Base-by-base conservation (phyloP, 1,140 invertebrate species). In the Listronotus oregonensis region DNA sequence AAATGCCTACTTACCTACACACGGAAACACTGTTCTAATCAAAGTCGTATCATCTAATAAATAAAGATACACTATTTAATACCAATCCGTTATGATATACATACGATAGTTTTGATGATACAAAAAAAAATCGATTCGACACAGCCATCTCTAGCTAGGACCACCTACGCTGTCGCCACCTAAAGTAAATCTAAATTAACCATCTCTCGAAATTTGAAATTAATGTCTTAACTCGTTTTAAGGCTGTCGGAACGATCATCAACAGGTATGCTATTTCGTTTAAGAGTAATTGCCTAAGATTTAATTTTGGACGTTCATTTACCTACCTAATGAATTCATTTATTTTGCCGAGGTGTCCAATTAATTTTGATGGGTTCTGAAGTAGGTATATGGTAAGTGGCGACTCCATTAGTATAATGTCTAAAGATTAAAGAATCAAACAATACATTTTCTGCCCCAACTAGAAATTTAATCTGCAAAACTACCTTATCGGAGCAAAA, bases 141-240 rank as follows among this genome's bases (percentile, higher is more conserved):
- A 37, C 1, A 12, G 11, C 7, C 58, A 61, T 61, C 46, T 27
- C 58, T 61, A 61, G 51, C 14, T 46, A 32, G 18, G 58, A 61
- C 58, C 58, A 61, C 58, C 58, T 51, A 61, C 58, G 32, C 58
- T 40, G 46, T 42, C 46, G 32, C 44, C 37, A 61, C 34, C 43
- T 11, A 51, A 61, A 61, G 14, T 51, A 61, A 61, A 47, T 63
- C 51, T 63, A 54, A 63, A 54, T 54, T 63, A 63, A 56, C 27
- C 54, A 63, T 63, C 61, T 55, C 43, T 63, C 40, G 51, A 63
- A 63, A 63, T 55, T 56, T 54, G 61, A 63, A 63, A 63, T 55
- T 55, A 63, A 63, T 54, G 61, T 63, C 58, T 61, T 61, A 61
- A 61, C 58, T 61, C 58, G 47, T 61, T 61, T 51, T 37, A 47